Conservation (phyloP, 1,140 invertebrate genomes). For the Trachymyrmex cornetzi region DNA sequence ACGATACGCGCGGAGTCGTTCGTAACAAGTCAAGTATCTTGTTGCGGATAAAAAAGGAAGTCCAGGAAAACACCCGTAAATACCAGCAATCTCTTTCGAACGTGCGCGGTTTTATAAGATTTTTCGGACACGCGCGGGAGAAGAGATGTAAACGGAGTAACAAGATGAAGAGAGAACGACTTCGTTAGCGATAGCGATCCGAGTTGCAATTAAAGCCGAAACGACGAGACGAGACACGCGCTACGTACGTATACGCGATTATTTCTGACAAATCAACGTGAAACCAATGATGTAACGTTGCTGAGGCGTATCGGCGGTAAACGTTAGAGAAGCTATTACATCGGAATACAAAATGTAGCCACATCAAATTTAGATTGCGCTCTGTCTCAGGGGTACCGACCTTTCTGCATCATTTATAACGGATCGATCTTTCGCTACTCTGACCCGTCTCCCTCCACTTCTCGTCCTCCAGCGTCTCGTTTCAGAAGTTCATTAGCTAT, state of each 20-base stretch:
- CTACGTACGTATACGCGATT: not conserved
- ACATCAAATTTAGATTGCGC: conserved; percentile 61
- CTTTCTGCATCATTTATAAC: conserved; percentile 63
- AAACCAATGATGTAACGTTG: conserved; percentile 37
- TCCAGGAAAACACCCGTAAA: conserved; percentile 16
- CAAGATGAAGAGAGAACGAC: not conserved
- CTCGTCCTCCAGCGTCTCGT: conserved; percentile 16
- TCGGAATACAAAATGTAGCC: conserved; percentile 51
- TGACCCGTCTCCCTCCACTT: not conserved
- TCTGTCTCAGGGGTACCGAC: conserved; percentile 62
- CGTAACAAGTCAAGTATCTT: not conserved
- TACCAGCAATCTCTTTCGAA: conserved; percentile 32
- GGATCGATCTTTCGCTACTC: conserved; percentile 32
- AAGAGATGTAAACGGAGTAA: not conserved
- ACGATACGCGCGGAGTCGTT: not conserved
- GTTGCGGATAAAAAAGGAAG: conserved; percentile 27
- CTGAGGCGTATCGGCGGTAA: conserved; percentile 4
- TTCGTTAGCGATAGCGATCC: conserved; percentile 31
- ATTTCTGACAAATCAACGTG: conserved; percentile 8
- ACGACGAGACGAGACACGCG: not conserved
- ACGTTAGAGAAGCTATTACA: conserved; percentile 59
- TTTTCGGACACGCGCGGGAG: not conserved
- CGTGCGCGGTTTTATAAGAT: conserved; percentile 2
- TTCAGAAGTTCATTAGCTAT: conserved; percentile 65
- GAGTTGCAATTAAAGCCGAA: conserved; percentile 15